Conservation (phyloP, 2,888 invertebrate species). For the Caenorhabditis angaria region DNA sequence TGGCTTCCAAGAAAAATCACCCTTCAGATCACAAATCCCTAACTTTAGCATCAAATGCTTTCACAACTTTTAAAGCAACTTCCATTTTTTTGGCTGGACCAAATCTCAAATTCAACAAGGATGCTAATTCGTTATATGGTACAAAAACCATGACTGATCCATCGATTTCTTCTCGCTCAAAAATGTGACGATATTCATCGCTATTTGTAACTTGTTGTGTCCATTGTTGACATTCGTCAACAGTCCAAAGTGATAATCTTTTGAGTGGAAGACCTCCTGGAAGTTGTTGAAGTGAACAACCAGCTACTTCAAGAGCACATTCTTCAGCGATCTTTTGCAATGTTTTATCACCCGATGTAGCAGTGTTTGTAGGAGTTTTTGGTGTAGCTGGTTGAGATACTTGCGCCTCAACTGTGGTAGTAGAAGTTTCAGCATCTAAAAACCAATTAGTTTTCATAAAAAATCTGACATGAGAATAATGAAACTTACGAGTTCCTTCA, state of each 20-base stretch:
- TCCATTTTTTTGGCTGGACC: slow-evolving; percentile 12
- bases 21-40: neutral
- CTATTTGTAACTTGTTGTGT: neutral
- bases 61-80: slow-evolving; percentile 2
- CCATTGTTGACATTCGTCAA: neutral
- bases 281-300: neutral
- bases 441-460: too few species aligned
- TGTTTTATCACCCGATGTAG: neutral
- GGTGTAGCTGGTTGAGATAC: neutral
- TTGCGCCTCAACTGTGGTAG: neutral
- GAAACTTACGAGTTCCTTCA: too few species aligned
- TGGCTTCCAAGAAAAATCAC: too few species aligned
- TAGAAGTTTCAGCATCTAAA: too few species aligned
- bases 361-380: too few species aligned
- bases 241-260: slow-evolving; percentile 1
- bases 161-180: slow-evolving; percentile 8
- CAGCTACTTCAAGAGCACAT: neutral
- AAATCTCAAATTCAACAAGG: neutral
- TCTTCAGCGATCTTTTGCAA: neutral
- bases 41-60: neutral
- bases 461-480: too few species aligned
- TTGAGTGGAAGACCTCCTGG: neutral
- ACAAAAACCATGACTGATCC: neutral
- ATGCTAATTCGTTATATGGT: neutral
- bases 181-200: neutral